Conservation (phyloP, 2,113 vertebrate species). For the Odontesthes bonariensis region DNA sequence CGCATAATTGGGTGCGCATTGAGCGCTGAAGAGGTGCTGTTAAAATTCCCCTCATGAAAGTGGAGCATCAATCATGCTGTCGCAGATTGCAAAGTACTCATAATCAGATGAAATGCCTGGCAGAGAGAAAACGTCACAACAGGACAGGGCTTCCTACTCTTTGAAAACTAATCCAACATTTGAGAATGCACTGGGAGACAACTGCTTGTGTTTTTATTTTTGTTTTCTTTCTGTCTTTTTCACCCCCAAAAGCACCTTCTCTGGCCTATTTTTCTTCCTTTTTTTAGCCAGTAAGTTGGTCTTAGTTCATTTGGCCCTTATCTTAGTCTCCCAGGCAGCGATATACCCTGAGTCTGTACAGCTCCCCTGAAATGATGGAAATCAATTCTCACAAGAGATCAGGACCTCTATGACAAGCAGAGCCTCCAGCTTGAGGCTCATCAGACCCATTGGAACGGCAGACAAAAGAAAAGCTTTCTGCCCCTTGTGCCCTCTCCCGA, state of each 20-base stretch:
- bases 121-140: slow-evolving; percentile 89
- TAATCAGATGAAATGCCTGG: slow-evolving; percentile 94
- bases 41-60: slow-evolving; percentile 99
- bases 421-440: slow-evolving; percentile 76
- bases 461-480: slow-evolving; percentile 83
- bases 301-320: slow-evolving; percentile 81
- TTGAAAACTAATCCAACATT: slow-evolving; percentile 63
- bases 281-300: slow-evolving; percentile 67
- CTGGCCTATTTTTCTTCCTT: slow-evolving; percentile 38
- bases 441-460: slow-evolving; percentile 81
- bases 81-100: slow-evolving; percentile 94
- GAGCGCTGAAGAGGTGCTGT: slow-evolving; percentile 98
- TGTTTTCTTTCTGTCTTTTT: slow-evolving; percentile 23
- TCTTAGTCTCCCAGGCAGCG: slow-evolving; percentile 76
- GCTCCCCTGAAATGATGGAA: slow-evolving; percentile 80
- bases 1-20: slow-evolving; percentile 99
- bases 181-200: slow-evolving; percentile 52
- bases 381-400: slow-evolving; percentile 85
- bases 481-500: slow-evolving; percentile 72
- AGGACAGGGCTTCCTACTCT: slow-evolving; percentile 70
- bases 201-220: slow-evolving; percentile 54
- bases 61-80: slow-evolving; percentile 98
- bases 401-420: slow-evolving; percentile 80
- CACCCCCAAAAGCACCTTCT: slow-evolving; percentile 1
- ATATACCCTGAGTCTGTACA: slow-evolving; percentile 64